Evolutionary conservation across 2,113 vertebrate species (phyloP).

Genomic region (Phalacrocorax aristotelis): DNA sequence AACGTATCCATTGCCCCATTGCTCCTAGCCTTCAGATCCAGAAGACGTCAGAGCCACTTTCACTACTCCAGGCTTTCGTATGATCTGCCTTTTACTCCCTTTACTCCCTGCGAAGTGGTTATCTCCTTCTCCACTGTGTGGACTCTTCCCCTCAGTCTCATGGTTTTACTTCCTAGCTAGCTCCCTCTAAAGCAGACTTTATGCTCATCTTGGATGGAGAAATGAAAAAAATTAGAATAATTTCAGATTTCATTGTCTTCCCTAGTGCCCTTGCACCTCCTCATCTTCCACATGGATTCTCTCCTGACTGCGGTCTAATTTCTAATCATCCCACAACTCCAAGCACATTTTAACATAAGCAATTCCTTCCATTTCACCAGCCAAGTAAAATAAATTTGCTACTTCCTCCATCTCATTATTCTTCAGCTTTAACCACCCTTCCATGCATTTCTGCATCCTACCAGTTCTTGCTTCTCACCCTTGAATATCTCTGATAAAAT

Average conservation of each 20-base stretch:
- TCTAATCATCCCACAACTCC: background rate
- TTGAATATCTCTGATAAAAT: background rate
- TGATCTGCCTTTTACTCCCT: background rate
- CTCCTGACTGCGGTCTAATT: background rate
- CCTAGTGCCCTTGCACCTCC: background rate
- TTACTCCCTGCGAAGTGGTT: background rate
- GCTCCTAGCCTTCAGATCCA: background rate
- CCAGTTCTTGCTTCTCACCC: background rate
- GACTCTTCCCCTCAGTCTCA: background rate
- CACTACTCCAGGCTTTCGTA: background rate
- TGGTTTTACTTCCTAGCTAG: background rate
- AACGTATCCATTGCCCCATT: rapidly evolving
- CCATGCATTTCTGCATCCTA: background rate
- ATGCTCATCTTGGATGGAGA: background rate
- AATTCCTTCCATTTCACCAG: background rate
- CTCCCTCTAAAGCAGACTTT: background rate
- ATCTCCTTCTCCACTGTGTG: background rate
- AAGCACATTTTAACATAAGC: background rate
- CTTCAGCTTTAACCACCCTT: background rate
- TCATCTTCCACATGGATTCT: background rate
- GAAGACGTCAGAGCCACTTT: background rate
- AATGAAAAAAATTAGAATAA: background rate
- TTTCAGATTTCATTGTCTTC: background rate
- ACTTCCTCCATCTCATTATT: background rate
- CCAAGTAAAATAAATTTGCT: background rate